Base-by-base conservation (phyloP, 2,888 invertebrate genomes). In the Himalopsyche tibetana region DNA sequence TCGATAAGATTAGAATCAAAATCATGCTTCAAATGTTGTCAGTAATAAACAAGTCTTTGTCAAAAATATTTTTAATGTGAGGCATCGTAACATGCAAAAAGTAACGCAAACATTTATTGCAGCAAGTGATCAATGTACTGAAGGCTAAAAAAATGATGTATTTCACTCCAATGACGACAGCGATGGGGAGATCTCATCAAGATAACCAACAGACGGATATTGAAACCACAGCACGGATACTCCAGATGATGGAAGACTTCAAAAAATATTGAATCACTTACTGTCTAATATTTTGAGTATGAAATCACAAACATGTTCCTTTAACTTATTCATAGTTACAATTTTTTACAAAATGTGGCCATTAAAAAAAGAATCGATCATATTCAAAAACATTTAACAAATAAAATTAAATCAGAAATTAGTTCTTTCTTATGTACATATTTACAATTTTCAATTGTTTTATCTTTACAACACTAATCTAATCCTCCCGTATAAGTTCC, bases 111-210 rank as follows among this genome's bases (percentile, higher is more conserved):
- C 11, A 84, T 38, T 87, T 85, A 89, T 94, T 94, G 42, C 92
- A 95, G 95, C 95, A 95, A 94, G 93, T 95, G 17, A 94, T 95
- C 81, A 94, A 95, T 87, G 94, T 94, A 4, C 93, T 95, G 86
- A 95, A 95, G 90, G 93, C 94, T 89, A 95, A 95, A 89, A 91
- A 91, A 55, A 92, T 92, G 93, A 89, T 92, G 92, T 91, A 92
- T 91, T 91, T 92, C 87, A 91, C 92, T 0, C 93, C 93, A 2
- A 91, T 93, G 8, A 91, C 94, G 85, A 92, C 93, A 15, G 90
- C 92, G 0, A 91, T 92, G 74, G 91, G 92, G 74, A 91, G 92
- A 88, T 90, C 90, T 9, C 89, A 90, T 86, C 90, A 55, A 90
- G 90, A 84, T 89, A 38, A 36, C 8, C 38, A 90, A 79, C 90